Evolutionary conservation across 2,888 invertebrate species (phyloP).

Genomic region (Protodeltote pygarga): DNA sequence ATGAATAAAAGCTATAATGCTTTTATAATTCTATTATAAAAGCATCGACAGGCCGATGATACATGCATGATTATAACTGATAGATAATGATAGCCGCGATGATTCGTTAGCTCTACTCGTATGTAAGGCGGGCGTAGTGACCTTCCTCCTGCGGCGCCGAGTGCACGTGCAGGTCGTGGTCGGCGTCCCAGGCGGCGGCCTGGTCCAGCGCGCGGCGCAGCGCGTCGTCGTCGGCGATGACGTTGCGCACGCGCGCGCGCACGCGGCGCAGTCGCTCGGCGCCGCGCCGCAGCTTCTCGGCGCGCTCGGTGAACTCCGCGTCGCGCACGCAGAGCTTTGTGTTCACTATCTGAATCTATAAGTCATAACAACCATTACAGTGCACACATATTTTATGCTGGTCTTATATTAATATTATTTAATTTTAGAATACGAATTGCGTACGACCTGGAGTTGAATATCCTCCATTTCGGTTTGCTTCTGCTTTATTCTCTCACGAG

Average conservation of each 20-base stretch:
- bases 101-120: not conserved
- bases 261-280: conserved; percentile 62
- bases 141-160: conserved; percentile 60
- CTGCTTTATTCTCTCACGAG: conserved; percentile 63
- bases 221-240: conserved; percentile 64
- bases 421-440: not conserved
- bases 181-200: conserved; percentile 49
- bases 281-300: conserved; percentile 59
- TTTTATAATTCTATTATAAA: conserved; percentile 7
- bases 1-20: too few species aligned
- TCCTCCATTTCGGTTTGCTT: conserved; percentile 73
- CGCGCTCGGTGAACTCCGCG: conserved; percentile 67
- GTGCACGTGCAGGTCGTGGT: conserved; percentile 44
- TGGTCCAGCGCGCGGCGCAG: conserved; percentile 54
- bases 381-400: too few species aligned
- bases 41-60: not conserved
- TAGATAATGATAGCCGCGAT: not conserved
- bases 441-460: conserved; percentile 71
- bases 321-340: conserved; percentile 72
- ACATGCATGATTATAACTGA: too few species aligned
- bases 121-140: conserved; percentile 21
- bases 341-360: conserved; percentile 75
- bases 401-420: too few species aligned
- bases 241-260: conserved; percentile 65
- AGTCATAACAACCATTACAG: not conserved